Evolutionary conservation across 1,140 invertebrate genomes (phyloP).

Genomic region (Danaus plexippus): DNA sequence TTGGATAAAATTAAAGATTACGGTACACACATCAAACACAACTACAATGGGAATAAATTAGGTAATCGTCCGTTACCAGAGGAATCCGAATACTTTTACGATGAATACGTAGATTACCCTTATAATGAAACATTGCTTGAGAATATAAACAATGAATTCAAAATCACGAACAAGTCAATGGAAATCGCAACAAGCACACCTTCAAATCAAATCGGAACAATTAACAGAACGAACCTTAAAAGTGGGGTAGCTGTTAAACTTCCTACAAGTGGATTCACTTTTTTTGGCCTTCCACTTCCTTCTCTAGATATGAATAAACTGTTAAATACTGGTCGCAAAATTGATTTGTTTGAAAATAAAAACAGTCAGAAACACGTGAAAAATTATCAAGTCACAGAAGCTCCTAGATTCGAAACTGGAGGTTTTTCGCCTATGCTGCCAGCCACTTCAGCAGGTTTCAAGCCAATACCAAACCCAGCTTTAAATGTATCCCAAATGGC

Average conservation of each 20-base stretch:
- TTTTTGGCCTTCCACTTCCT: conserved; percentile 87
- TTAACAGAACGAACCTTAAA: conserved; percentile 65
- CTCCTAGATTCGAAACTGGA: conserved; percentile 79
- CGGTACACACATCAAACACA: conserved; percentile 54
- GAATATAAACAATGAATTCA: conserved; percentile 44
- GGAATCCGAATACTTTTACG: conserved; percentile 85
- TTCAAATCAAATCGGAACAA: conserved; percentile 76
- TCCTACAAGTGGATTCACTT: conserved; percentile 77
- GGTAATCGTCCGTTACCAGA: conserved; percentile 74
- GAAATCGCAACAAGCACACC: conserved; percentile 75
- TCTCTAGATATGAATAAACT: conserved; percentile 79
- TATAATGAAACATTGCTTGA: conserved; percentile 73
- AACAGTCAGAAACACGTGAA: conserved; percentile 48
- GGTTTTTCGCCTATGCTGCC: conserved; percentile 82
- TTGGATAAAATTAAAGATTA: conserved; percentile 70
- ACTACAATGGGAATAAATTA: conserved; percentile 52
- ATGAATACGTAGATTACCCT: conserved; percentile 84
- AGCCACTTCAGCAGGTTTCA: conserved; percentile 78
- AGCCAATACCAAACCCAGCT: conserved; percentile 76
- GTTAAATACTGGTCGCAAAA: conserved; percentile 71
- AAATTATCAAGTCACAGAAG: conserved; percentile 66
- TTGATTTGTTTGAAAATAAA: conserved; percentile 60
- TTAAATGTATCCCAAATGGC: conserved; percentile 15
- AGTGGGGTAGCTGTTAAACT: conserved; percentile 41
- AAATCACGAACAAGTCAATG: conserved; percentile 32